A percentile compares a stretch with the other conserved stretches of the same genome.
Evolutionary conservation across 2,113 vertebrate species (phyloP).

Genomic region (Cephalopterus ornatus): DNA sequence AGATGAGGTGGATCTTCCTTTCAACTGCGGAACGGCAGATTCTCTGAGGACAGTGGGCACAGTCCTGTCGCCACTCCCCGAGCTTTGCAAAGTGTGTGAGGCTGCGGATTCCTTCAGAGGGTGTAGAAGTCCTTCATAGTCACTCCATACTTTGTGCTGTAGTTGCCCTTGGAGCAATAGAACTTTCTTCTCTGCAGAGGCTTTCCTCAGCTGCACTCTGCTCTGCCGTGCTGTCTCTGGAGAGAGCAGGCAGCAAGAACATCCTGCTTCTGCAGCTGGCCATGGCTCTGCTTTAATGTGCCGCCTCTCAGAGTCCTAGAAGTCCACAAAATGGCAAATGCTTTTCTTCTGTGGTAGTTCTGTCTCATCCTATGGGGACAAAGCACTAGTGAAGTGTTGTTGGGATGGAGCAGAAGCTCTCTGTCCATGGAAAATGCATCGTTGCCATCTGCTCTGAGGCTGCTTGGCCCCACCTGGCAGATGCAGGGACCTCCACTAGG

Average conservation of each 20-base stretch:
- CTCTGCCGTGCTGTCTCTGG: neutral
- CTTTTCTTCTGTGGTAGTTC: neutral
- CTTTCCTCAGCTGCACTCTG: neutral
- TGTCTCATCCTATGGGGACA: neutral
- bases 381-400: neutral
- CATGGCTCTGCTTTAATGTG: neutral
- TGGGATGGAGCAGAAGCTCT: neutral
- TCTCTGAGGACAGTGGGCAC: neutral
- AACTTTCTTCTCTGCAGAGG: neutral
- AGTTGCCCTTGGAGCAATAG: neutral
- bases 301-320: neutral
- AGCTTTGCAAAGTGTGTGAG: neutral
- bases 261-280: neutral
- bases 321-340: neutral
- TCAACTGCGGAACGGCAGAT: neutral
- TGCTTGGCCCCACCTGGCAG: neutral
- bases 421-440: neutral
- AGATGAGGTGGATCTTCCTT: neutral
- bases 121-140: neutral
- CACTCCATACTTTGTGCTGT: neutral
- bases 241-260: neutral
- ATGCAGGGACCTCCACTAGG: rapidly evolving
- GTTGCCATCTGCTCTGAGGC: neutral
- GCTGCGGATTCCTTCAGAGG: neutral
- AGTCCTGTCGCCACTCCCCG: neutral